Conservation (phyloP, 2,888 invertebrate genomes). For the Drosophila robusta region DNA sequence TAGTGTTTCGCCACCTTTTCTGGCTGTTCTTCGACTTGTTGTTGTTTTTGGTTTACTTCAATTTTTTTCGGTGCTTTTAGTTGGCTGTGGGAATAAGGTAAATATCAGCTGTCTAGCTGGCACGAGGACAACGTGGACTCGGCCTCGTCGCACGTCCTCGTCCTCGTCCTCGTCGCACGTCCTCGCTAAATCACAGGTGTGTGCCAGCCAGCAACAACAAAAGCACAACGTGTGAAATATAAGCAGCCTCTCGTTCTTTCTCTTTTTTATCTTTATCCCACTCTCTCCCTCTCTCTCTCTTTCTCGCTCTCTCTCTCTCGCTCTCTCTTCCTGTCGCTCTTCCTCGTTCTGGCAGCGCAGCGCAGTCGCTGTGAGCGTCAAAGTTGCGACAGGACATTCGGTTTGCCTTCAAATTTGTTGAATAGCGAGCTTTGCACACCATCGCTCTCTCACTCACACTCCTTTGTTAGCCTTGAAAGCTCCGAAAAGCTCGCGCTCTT, state of each 20-base stretch:
- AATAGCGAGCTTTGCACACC: conserved; percentile 5
- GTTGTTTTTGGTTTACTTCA: conserved; percentile 2
- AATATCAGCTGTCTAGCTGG: conserved; percentile 72
- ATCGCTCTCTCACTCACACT: conserved; percentile 15
- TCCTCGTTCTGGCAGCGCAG: conserved; percentile 11
- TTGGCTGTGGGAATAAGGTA: conserved; percentile 61
- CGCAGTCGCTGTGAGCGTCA: conserved; percentile 57
- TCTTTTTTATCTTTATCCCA: neutral
- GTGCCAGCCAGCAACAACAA: conserved; percentile 42
- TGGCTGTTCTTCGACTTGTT: conserved; percentile 4
- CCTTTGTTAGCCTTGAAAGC: conserved; percentile 42
- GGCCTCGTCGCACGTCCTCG: conserved; percentile 52
- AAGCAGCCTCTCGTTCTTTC: conserved; percentile 31
- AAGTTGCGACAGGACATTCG: conserved; percentile 40
- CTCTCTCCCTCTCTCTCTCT: neutral
- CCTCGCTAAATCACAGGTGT: conserved; percentile 79
- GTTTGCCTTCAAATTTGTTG: conserved; percentile 26
- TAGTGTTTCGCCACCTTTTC: conserved; percentile 50
- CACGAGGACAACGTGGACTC: conserved; percentile 52
- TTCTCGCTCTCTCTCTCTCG: neutral
- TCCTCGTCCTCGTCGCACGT: conserved; percentile 45
- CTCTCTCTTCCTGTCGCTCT: neutral
- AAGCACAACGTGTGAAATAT: conserved; percentile 58
- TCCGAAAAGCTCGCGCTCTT: conserved; percentile 36
- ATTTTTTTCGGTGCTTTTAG: conserved; percentile 11